These are phyloP conservation scores for Hippasteria phrygiana DNA, from an alignment of 53 echinoderm and acorn worm species.

Conservation along the genomic window DNA sequence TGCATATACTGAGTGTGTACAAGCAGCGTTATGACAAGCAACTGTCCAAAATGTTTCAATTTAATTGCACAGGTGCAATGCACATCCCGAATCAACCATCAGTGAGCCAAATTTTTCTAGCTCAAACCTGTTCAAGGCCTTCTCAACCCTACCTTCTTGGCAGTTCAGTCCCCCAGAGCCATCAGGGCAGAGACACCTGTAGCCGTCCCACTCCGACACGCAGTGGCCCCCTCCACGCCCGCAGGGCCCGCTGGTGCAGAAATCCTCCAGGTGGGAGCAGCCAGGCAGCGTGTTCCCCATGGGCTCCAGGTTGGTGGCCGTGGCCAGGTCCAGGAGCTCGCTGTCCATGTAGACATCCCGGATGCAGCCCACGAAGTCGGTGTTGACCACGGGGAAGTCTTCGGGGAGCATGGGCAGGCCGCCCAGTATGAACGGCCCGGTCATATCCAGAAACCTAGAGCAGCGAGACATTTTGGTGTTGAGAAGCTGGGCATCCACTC, in stretches of 20 bases:
- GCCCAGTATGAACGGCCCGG: slow-evolving; percentile 91
- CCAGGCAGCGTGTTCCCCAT: slow-evolving; percentile 74
- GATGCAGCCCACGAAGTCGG: slow-evolving; percentile 90
- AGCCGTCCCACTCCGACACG: slow-evolving; percentile 82
- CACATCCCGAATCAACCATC: too few species aligned
- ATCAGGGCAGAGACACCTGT: slow-evolving; percentile 78
- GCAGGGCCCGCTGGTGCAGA: slow-evolving; percentile 84
- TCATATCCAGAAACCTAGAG: slow-evolving; percentile 81
- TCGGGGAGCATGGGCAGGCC: slow-evolving; percentile 85
- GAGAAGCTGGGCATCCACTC: too few species aligned
- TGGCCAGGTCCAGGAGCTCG: slow-evolving; percentile 82
- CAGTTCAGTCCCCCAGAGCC: slow-evolving; percentile 85
- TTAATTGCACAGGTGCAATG: too few species aligned
- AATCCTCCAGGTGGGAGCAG: slow-evolving; percentile 81
- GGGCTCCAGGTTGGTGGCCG: slow-evolving; percentile 84
- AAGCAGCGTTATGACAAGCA: too few species aligned
- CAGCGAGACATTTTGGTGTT: too few species aligned
- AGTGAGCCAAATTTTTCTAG: background rate
- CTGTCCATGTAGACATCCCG: slow-evolving; percentile 88
- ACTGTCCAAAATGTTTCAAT: too few species aligned
- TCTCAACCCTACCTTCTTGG: slow-evolving; percentile 79
- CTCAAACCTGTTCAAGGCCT: background rate
- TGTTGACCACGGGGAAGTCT: slow-evolving; percentile 85
- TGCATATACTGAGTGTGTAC: too few species aligned
- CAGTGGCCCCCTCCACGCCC: slow-evolving; percentile 74